These are phyloP conservation scores for Alca torda DNA, from an alignment of 2,797 vertebrate genomes.

Conservation along the genomic window DNA sequence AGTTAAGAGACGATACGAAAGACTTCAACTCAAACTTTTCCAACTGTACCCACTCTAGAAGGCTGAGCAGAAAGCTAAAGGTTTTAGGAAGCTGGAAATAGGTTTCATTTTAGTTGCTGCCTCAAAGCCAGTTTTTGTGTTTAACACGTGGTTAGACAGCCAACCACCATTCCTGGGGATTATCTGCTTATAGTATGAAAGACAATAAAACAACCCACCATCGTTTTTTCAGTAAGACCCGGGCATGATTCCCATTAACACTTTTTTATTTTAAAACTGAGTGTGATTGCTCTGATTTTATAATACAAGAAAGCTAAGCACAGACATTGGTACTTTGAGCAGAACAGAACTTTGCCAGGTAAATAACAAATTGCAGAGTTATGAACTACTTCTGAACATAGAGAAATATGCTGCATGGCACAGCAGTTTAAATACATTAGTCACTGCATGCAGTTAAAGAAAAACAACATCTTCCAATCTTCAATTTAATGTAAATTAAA, in stretches of 20 bases:
- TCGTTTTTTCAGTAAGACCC: background rate
- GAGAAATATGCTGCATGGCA: background rate
- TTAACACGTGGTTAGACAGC: constrained; percentile 29
- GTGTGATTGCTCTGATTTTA: background rate
- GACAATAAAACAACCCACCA: constrained; percentile 44
- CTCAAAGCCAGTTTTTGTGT: constrained; percentile 39
- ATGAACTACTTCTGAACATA: background rate
- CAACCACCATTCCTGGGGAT: constrained; percentile 31
- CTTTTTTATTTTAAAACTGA: constrained; percentile 31
- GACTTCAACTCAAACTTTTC: background rate
- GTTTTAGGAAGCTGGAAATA: background rate
- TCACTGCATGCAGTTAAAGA: background rate
- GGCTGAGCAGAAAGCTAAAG: background rate
- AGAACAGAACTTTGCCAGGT: constrained; percentile 12
- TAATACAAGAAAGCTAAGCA: background rate
- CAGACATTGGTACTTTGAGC: constrained; percentile 1
- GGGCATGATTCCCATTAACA: constrained; percentile 26
- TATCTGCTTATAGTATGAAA: constrained; percentile 46
- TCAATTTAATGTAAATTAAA: background rate
- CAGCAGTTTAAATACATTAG: background rate
- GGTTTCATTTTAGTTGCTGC: background rate
- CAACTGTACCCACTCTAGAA: background rate
- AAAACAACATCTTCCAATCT: background rate
- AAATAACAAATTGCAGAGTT: background rate
- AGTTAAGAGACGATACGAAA: background rate